Percentiles rank a stretch among this genome's conserved stretches.
These are phyloP conservation scores for Oncopodura yosiiana DNA, from an alignment of 1,140 invertebrate species.

Conservation along the genomic window DNA sequence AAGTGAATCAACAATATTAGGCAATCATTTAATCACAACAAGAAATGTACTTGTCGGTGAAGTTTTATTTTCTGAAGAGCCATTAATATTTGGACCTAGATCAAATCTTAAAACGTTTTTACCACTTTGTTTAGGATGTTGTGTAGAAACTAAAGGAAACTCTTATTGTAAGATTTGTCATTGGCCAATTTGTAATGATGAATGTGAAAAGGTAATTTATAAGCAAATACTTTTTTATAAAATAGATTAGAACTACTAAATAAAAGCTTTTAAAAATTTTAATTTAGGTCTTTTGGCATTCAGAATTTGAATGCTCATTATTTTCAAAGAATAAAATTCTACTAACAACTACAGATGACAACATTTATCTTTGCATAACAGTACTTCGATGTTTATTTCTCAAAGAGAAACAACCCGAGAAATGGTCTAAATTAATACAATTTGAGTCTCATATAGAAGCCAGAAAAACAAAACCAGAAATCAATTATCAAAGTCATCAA, in stretches of 20 bases:
- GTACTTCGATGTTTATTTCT: conserved; percentile 14
- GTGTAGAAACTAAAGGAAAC: too few relatives aligned
- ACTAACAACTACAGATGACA: conserved; percentile 1
- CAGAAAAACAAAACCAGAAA: neutral
- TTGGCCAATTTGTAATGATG: conserved; percentile 6
- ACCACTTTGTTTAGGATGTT: neutral
- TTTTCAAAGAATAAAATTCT: conserved; percentile 6
- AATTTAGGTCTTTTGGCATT: neutral
- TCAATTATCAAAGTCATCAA: neutral
- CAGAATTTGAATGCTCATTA: conserved; percentile 6
- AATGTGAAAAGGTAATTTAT: conserved; percentile 5
- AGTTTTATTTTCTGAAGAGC: neutral
- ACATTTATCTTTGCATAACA: conserved; percentile 3
- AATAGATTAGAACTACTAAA: too few relatives aligned
- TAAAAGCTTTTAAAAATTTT: neutral
- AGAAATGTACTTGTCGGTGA: neutral
- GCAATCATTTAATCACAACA: neutral
- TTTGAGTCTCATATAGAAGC: conserved; percentile 13
- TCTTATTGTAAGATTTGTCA: neutral
- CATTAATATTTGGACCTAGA: neutral
- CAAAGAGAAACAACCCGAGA: neutral
- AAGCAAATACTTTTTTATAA: too few relatives aligned
- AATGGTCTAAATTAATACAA: neutral
- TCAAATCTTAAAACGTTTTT: neutral
- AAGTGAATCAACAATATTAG: neutral